Base-by-base conservation (phyloP, 2,113 vertebrate species). In the Leucosticte australis region DNA sequence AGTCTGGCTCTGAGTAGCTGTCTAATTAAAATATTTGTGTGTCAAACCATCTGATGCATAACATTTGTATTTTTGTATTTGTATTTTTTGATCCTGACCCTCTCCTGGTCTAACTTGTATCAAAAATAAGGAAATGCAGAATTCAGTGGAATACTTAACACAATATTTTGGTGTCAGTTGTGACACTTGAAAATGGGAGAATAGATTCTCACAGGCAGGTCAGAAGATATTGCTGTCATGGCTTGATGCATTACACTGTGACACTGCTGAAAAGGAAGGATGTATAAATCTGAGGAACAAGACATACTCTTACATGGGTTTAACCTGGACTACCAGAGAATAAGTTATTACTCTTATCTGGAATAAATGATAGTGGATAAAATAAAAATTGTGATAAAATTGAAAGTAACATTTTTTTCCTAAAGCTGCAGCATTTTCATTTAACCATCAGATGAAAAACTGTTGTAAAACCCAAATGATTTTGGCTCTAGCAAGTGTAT, bases 21-120 rank as follows among this genome's bases (percentile, higher is more conserved):
- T 77, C 64, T 94, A 78, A 97, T 93, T 92, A 75, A 73, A 96
- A 86, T 69, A 77, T 69, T 75, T 73, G 46, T 63, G 27, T 83
- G 78, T 93, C 76, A 81, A 73, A 68, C 24, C 78, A 55, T 39
- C 59, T 83, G 42, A 31, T 70, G 28, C 18, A 42, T 49, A 52
- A 19, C 22, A 4, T 41, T 35, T 35, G n/a, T 59, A 24, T 35
- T 59, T 59, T 59, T 59, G 14, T 59, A 59, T 35, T 35, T 35
- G 50, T 59, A 11, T 81, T 52, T 86, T 59, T 73, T 91, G 22
- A 26, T 85, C 24, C 23, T 27, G 24, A 39, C 22, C n/a, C 24
- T 91, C 2, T 37, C 56, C 24, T 62, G 4, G 15, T 74, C 42
- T 47, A 39, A 42, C 24, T 69, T 79, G 14, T 76, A 11, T 47